Evolutionary conservation across 2,113 vertebrate species (phyloP).

Genomic region (Girardinichthys multiradiatus): DNA sequence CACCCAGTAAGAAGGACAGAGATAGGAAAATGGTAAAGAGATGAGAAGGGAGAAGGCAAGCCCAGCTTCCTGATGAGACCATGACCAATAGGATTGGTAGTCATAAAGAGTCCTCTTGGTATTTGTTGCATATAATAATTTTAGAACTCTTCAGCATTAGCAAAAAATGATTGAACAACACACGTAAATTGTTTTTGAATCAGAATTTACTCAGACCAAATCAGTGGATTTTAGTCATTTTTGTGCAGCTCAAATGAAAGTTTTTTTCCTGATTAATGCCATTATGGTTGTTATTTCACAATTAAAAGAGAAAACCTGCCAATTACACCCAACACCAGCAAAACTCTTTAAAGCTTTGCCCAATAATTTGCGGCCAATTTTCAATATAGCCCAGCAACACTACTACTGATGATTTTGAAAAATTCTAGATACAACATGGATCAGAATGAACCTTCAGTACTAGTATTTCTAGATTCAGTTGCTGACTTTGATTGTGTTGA

Average conservation of each 20-base stretch:
- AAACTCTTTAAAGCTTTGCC: too few species aligned
- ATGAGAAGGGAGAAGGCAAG: background rate
- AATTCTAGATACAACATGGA: too few species aligned
- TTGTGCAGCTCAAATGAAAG: background rate
- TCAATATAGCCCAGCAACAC: too few species aligned
- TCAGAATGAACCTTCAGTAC: too few species aligned
- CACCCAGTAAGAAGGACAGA: background rate
- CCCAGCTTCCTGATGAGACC: background rate
- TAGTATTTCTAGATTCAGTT: too few species aligned
- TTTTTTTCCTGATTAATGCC: background rate
- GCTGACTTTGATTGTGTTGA: too few species aligned
- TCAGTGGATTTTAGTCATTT: slow-evolving; percentile 1
- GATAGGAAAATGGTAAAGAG: background rate
- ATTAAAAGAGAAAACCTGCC: background rate
- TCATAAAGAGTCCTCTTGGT: background rate
- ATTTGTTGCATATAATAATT: background rate
- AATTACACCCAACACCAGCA: background rate
- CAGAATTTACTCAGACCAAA: background rate
- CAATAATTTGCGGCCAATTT: too few species aligned
- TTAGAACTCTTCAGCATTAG: background rate
- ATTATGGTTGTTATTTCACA: background rate
- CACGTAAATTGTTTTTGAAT: background rate
- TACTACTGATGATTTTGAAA: too few species aligned
- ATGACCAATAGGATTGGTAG: background rate
- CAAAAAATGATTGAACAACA: slow-evolving; percentile 2